Evolutionary conservation across 2,113 vertebrate species (phyloP), one percentile per base, ranked within the genome.

Genomic region (Daubentonia madagascariensis): DNA sequence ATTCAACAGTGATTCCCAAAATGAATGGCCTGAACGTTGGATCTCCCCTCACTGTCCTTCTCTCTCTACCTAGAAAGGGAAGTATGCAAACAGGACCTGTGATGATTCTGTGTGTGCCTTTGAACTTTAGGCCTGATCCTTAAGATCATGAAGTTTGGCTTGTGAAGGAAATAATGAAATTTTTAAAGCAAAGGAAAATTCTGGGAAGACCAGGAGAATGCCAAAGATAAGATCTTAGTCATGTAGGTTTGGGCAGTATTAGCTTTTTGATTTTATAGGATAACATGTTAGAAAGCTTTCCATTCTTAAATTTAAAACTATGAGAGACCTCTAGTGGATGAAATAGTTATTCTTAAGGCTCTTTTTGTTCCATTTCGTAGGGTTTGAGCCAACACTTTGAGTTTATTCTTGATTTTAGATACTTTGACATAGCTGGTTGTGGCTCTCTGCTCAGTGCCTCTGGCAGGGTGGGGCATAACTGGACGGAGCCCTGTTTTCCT

Each of bases 271-370:
- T 80, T 17, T 43, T 85, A 30, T 18, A 84, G 79, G 32, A 86
- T 81, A 80, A 76, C 40, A 63, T 30, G 6, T 45, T 40, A 84
- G 54, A 80, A 76, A 75, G 8, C 11, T 59, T 92, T 86, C 67
- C 16, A 28, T 86, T 85, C 73, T 91, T 54, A 79, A 32, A 48
- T 30, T 85, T 85, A 75, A 75, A 96, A 92, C 16, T 67, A 1
- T 65, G 78, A 78, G 86, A 97, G 87, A 61, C 79, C 52, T 86
- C 94, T 87, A 37, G 57, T 92, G 70, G 83, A 81, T n/a, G 32
- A 68, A 72, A 79, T 61, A 70, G 43, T 73, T 57, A 48, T 54
- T 78, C 28, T 48, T 80, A 52, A 52, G 7, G 37, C 18, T 45
- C n/a, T 32, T 91, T 59, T 88, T 70, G 4, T 85, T 92, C 23